Evolutionary conservation across 2,797 vertebrate species (phyloP).

Genomic region (Cyprinella venusta): DNA sequence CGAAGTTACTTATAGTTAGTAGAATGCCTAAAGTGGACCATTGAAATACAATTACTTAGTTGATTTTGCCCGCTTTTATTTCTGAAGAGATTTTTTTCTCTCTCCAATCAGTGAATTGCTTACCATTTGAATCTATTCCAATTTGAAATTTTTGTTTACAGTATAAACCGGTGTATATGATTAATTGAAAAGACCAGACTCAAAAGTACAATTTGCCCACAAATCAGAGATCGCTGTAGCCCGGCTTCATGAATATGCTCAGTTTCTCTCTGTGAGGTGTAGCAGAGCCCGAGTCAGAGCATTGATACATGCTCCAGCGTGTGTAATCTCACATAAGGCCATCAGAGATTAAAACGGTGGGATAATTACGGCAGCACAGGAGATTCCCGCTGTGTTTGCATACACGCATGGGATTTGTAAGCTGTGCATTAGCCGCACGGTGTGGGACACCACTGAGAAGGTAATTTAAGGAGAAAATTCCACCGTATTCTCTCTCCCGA

Average conservation of each 20-base stretch:
- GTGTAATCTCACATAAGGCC: slow-evolving; percentile 64
- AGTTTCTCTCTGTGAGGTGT: slow-evolving; percentile 37
- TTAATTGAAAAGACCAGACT: neutral
- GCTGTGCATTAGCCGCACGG: slow-evolving; percentile 58
- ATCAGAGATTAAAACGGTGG: slow-evolving; percentile 62
- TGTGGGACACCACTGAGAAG: slow-evolving; percentile 61
- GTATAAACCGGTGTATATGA: neutral
- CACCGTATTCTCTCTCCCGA: slow-evolving; percentile 47
- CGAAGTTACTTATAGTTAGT: too few relatives aligned
- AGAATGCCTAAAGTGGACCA: neutral
- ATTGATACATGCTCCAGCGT: slow-evolving; percentile 37
- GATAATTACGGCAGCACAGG: slow-evolving; percentile 56
- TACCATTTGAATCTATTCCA: neutral
- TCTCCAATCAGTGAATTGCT: neutral
- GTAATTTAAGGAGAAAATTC: slow-evolving; percentile 64
- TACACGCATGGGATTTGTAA: slow-evolving; percentile 61
- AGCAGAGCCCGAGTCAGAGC: slow-evolving; percentile 18
- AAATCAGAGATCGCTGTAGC: slow-evolving; percentile 11
- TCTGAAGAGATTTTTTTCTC: neutral
- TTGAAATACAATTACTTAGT: neutral
- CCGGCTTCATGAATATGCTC: slow-evolving; percentile 40
- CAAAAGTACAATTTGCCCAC: neutral
- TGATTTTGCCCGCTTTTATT: neutral
- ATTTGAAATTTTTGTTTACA: neutral
- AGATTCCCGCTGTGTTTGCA: slow-evolving; percentile 60